Base-by-base conservation (phyloP, 92 coral and sea anemone species). In the Porites rus region DNA sequence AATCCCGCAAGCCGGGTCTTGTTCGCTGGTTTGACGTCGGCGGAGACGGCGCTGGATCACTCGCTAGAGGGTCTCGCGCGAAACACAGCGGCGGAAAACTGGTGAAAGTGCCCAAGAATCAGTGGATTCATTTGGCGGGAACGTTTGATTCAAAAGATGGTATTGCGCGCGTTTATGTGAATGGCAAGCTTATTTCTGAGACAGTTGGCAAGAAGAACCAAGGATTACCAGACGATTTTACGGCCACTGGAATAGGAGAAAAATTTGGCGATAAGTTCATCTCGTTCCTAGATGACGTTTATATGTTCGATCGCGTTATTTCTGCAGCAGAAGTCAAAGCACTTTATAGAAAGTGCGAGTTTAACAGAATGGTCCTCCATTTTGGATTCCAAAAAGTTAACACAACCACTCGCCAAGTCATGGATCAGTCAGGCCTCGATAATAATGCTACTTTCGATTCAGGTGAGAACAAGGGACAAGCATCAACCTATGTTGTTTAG, bases 361-460 rank as follows among this genome's bases (percentile, higher is more conserved):
- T 97, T 86, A 97, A 97, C 69, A 88, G 98, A 76, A 97, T 97
- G 99, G 86, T 97, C 73, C 80, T 97, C n/a, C 99, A 97, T 80
- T 97, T 91, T 79, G 99, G 99, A 58, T 97, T 97, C 84, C 99
- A 97, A 88, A 95, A 93, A 69, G 94, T 95, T 67, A 93, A 97
- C 89, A 88, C 87, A 10, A 88, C 91, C 16, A 86, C 92, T 28
- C 84, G 84, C 16, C 91, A 90, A 80, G 75, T 97, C 31, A 82
- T 79, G 79, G 99, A 97, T 86, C 99, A 97, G 83, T 97, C 99
- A 10, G 99, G 99, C 43, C 85, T 97, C 13, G 92, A 92, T 10
- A 97, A 97, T 71, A 90, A 93, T 71, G 99, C 92, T n/a, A 89
- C 95, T 7, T 74, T 97, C 3, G 86, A 88, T 38, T 93, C 93